These are phyloP conservation scores for Eretmocerus hayati DNA, from an alignment of 2,888 invertebrate genomes.

Conservation along the genomic window DNA sequence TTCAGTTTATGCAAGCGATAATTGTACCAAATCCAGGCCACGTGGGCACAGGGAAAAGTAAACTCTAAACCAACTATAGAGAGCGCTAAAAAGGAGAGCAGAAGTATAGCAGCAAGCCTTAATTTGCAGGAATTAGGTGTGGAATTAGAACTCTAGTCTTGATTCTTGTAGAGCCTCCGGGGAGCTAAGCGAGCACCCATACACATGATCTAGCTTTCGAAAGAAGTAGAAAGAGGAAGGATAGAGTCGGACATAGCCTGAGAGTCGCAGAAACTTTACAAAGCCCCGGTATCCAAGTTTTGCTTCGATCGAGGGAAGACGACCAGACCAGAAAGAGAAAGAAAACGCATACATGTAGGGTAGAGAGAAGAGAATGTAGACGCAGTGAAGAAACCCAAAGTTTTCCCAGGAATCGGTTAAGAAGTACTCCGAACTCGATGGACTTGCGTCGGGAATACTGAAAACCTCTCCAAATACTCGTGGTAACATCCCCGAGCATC, in stretches of 20 bases:
- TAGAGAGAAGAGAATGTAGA: conserved; percentile 3
- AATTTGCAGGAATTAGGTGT: conserved; percentile 32
- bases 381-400: conserved; percentile 16
- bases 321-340: background rate
- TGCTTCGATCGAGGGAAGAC: conserved; percentile 10
- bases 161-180: conserved; percentile 14
- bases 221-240: conserved; percentile 5
- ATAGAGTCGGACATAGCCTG: conserved; percentile 5
- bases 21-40: conserved; percentile 10
- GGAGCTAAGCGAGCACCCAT: conserved; percentile 3
- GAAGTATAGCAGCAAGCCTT: conserved; percentile 22
- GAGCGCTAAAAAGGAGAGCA: background rate
- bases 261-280: conserved; percentile 9
- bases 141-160: conserved; percentile 25
- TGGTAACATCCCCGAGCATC: conserved; percentile 14
- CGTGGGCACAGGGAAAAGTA: background rate
- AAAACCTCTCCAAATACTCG: conserved; percentile 19
- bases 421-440: conserved; percentile 24
- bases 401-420: conserved; percentile 25
- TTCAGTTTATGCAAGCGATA: conserved; percentile 10
- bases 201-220: background rate
- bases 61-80: background rate
- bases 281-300: conserved; percentile 20
- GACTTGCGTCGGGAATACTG: conserved; percentile 23
- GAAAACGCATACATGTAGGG: background rate